phyloP scores from a whole-genome alignment of 2,113 vertebrate genomes.

The Xenopus tropicalis region DNA sequence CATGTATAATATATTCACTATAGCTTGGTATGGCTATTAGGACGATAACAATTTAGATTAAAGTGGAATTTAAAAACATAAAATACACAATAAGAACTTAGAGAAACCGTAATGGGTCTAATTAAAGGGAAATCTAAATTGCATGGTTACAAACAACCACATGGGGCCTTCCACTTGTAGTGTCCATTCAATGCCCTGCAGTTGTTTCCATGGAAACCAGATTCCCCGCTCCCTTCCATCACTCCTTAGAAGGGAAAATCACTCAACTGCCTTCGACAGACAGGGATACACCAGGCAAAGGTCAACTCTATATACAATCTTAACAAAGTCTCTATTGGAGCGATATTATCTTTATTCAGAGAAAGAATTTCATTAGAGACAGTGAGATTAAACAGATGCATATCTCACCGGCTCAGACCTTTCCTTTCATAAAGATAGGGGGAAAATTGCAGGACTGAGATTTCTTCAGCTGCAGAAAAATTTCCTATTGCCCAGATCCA shows the following conservation, averaged over 20 bases:
- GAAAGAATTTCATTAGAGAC: neutral
- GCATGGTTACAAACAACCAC: slow-evolving; percentile 39
- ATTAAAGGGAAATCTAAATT: slow-evolving; percentile 37
- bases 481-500: no score
- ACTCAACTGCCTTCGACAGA: slow-evolving; percentile 45
- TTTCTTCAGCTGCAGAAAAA: no score
- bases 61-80: neutral
- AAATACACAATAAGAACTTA: slow-evolving; percentile 18
- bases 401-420: neutral
- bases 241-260: slow-evolving; percentile 51
- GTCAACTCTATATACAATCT: slow-evolving; percentile 34
- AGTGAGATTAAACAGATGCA: slow-evolving; percentile 18
- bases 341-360: slow-evolving; percentile 1
- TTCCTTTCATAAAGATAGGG: neutral
- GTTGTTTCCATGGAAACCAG: slow-evolving; percentile 55
- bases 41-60: neutral
- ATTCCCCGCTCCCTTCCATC: slow-evolving; percentile 28
- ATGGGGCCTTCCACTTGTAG: slow-evolving; percentile 43
- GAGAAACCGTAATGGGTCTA: slow-evolving; percentile 33
- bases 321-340: slow-evolving; percentile 28
- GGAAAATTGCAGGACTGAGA: no score
- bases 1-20: no score
- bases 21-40: neutral
- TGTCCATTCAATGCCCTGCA: slow-evolving; percentile 29
- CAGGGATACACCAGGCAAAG: slow-evolving; percentile 31